Percentiles rank a stretch among this genome's conserved stretches.
Conservation (phyloP, 2,113 vertebrate genomes). For the Ovis canadensis region DNA sequence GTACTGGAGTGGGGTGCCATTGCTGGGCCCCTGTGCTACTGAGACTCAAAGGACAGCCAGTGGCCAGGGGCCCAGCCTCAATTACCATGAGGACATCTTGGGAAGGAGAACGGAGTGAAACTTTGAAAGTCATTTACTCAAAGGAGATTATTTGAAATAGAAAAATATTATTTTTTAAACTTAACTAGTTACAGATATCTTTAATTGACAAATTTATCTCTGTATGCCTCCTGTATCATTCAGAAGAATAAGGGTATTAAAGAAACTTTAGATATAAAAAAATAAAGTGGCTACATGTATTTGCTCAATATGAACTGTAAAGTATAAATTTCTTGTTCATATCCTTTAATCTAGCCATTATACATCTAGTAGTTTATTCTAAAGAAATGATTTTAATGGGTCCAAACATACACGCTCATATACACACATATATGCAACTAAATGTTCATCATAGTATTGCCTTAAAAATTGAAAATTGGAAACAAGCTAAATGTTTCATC, state of each 20-base stretch:
- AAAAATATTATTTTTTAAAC: not conserved
- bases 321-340: not conserved
- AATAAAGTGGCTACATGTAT: not conserved
- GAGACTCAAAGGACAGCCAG: not conserved
- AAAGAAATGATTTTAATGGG: not conserved
- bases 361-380: conserved; percentile 1
- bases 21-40: not conserved
- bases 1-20: no score
- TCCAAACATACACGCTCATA: not conserved
- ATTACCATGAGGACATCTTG: not conserved
- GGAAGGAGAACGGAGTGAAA: not conserved
- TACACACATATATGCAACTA: not conserved
- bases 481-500: not conserved
- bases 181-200: not conserved
- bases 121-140: not conserved
- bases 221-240: not conserved
- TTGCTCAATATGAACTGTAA: not conserved
- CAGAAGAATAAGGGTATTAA: not conserved
- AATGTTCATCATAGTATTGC: not conserved
- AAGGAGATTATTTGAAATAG: conserved; percentile 1
- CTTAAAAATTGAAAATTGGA: not conserved
- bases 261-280: not conserved
- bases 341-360: not conserved
- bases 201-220: not conserved
- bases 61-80: not conserved